Base-by-base conservation (phyloP, 37 sponge, comb jelly and placozoan genomes). In the Crambe crambe region DNA sequence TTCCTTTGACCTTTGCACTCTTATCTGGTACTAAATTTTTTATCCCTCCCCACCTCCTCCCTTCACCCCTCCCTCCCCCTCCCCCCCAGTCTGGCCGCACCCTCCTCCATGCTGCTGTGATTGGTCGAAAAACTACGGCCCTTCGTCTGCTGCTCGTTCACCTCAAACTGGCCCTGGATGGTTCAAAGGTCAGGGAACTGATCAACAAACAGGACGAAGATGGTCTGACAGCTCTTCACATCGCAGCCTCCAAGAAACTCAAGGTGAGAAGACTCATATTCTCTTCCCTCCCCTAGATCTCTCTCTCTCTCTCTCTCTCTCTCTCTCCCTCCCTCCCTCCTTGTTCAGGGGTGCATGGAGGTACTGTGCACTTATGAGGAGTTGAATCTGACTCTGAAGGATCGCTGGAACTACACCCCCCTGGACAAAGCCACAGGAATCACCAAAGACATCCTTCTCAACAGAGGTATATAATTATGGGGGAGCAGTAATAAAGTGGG, bases 321-420 rank as follows among this genome's bases (percentile, higher is more conserved):
- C 29, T 27, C 35, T 47, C 37, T 47, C 37, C 6, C 58, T 29
- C 62, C n/a, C 71, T 32, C 37, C 10, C 38, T 15, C 41, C 43
- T 40, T 42, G 1, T 42, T 6, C 67, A 90, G 90, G 78, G 60
- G 2, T 86, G 91, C 78, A 74, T 83, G 35, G 75, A 86, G 76
- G 80, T 91, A 69, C 64, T 91, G 66, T 86, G 87, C 73, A 83
- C 80, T 22, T 86, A 75, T 74, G 65, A 64, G 58, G 83, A 79
- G 63, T 15, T 86, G 51, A 80, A 80, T 57, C 9, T 79, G 0
- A 39, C 73, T 1, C 54, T 70, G 56, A 73, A 71, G 72, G 87
- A 91, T 57, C 58, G 83, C 56, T 83, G 84, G 87, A 86, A 86
- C 65, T 42, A 83, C 42, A 86, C 91, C 23, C 81, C 87, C 3